phyloP scores from a whole-genome alignment of 2,113 vertebrate species.

The Pica pica region DNA sequence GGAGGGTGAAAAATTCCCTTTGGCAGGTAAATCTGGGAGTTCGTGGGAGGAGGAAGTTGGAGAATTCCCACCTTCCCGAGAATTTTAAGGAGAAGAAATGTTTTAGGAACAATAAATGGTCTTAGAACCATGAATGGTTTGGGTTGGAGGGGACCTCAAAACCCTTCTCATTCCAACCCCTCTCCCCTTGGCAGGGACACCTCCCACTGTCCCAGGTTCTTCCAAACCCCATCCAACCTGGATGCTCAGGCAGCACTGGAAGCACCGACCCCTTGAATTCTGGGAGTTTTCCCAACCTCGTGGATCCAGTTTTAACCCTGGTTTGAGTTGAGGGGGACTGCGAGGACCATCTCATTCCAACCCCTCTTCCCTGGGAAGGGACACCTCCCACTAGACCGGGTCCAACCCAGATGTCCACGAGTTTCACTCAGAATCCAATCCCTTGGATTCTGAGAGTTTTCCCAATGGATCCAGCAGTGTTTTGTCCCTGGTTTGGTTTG shows the following conservation, averaged over 20 bases:
- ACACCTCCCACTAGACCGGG: not conserved
- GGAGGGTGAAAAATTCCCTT: not conserved
- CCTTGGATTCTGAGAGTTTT: not conserved
- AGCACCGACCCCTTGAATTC: not conserved
- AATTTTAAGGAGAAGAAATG: not conserved
- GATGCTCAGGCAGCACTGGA: not conserved
- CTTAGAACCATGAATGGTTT: fast-evolving
- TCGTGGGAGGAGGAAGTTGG: fast-evolving
- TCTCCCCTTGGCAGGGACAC: too few species aligned
- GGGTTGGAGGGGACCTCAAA: not conserved
- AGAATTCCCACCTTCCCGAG: not conserved
- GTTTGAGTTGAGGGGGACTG: not conserved
- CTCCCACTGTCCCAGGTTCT: not conserved
- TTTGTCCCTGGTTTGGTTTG: not conserved
- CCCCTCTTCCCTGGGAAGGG: not conserved
- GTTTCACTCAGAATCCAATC: not conserved
- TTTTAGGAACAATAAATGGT: not conserved
- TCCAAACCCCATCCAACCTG: not conserved
- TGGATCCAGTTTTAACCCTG: fast-evolving
- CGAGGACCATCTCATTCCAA: not conserved
- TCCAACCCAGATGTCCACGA: not conserved
- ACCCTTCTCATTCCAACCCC: not conserved
- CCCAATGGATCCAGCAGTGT: not conserved
- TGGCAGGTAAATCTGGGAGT: fast-evolving
- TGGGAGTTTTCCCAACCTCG: not conserved